Percentiles rank a stretch among this genome's conserved stretches.
These are phyloP conservation scores for Pocillopora damicornis DNA, from an alignment of 64 coral and sea anemone species.

Conservation along the genomic window DNA sequence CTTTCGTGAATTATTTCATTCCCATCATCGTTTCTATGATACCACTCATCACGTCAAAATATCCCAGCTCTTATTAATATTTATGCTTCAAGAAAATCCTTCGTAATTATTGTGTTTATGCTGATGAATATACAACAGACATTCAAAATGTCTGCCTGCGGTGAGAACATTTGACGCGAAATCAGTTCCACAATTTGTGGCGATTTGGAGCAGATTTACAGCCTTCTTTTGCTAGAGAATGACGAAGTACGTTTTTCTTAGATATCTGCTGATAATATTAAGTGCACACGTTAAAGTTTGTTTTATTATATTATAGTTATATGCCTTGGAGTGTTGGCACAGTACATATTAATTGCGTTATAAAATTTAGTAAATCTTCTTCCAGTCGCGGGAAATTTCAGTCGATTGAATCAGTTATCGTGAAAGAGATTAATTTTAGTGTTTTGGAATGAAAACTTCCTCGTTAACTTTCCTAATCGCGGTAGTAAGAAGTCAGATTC, in stretches of 20 bases:
- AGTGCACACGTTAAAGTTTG: background rate
- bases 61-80: constrained; percentile 26
- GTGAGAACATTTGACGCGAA: background rate
- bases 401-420: too few species aligned
- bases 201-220: background rate
- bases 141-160: background rate
- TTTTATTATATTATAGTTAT: background rate
- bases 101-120: constrained; percentile 3
- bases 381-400: background rate
- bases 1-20: background rate
- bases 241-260: background rate
- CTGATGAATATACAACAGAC: background rate
- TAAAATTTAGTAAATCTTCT: background rate
- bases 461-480: background rate
- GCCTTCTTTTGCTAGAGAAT: background rate
- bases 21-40: constrained; percentile 12
- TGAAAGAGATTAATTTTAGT: too few species aligned
- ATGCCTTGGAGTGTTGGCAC: background rate
- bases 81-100: constrained; percentile 1
- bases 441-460: too few species aligned
- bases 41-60: constrained; percentile 13
- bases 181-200: background rate
- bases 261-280: background rate
- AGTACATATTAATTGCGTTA: too few species aligned
- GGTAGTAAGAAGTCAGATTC: background rate